Evolutionary conservation across 2,888 invertebrate genomes (phyloP).

Genomic region (Galerucella pusilla): DNA sequence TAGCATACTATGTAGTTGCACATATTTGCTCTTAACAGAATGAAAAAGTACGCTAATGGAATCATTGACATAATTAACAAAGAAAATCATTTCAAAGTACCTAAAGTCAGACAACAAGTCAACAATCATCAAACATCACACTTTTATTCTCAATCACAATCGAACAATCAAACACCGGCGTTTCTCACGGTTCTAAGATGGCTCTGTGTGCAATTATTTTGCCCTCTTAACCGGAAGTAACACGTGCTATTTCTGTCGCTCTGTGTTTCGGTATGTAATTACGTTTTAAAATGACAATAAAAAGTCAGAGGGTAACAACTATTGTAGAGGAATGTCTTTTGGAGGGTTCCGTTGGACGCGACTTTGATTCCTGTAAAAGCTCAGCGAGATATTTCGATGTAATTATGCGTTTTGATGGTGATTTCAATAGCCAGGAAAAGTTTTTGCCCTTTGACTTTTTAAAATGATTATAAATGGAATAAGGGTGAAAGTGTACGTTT

Average conservation of each 20-base stretch:
- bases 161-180: conserved; percentile 26
- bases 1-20: too few relatives aligned
- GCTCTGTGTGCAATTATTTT: conserved; percentile 55
- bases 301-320: conserved; percentile 52
- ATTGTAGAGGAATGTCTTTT: conserved; percentile 52
- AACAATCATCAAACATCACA: conserved; percentile 29
- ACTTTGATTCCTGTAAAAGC: conserved; percentile 51
- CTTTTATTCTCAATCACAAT: conserved; percentile 19
- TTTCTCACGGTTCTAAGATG: conserved; percentile 62
- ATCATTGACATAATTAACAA: conserved; percentile 13
- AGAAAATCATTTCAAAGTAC: conserved; percentile 21
- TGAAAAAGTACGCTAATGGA: not conserved
- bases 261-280: conserved; percentile 53
- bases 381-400: conserved; percentile 55
- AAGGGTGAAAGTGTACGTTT: conserved; percentile 17
- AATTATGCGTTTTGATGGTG: conserved; percentile 53
- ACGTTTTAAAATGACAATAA: conserved; percentile 49
- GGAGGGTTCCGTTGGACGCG: conserved; percentile 32
- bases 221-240: conserved; percentile 60
- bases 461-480: conserved; percentile 18
- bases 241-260: conserved; percentile 56
- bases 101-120: conserved; percentile 29
- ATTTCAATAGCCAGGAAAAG: conserved; percentile 38
- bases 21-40: not conserved
- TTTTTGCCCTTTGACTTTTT: conserved; percentile 38